A percentile compares a stretch with the other conserved stretches of the same genome.
phyloP scores from a whole-genome alignment of 1,140 invertebrate genomes.

The Euglossa dilemma region DNA sequence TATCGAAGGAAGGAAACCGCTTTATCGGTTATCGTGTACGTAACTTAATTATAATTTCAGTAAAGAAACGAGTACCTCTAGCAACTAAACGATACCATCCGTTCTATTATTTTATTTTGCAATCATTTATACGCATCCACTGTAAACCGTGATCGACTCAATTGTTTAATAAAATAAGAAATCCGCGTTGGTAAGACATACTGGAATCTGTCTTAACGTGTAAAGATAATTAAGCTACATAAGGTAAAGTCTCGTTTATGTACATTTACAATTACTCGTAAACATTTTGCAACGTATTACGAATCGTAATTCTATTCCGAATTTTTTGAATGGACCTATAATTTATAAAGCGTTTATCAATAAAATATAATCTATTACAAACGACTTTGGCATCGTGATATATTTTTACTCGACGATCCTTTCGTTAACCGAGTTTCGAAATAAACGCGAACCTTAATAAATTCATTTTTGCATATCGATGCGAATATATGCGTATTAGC shows the following conservation, averaged over 20 bases:
- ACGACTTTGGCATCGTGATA: background rate
- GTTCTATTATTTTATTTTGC: background rate
- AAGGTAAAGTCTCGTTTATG: background rate
- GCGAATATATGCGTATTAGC: background rate
- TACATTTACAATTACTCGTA: background rate
- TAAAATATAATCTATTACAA: background rate
- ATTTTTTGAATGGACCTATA: no score
- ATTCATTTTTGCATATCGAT: background rate
- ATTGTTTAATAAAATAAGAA: background rate
- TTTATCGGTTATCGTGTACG: constrained; percentile 20
- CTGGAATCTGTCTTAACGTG: background rate
- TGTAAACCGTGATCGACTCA: background rate
- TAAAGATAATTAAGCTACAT: background rate
- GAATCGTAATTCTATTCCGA: background rate
- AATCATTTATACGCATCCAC: background rate
- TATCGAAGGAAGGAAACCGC: background rate
- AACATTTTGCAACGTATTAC: background rate
- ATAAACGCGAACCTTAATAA: background rate
- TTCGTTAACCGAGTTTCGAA: background rate
- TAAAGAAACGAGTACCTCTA: background rate
- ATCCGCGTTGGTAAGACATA: background rate
- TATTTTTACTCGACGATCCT: background rate
- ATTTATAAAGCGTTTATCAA: background rate
- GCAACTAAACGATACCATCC: no score
- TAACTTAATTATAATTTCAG: background rate